Conservation (phyloP, 2,888 invertebrate genomes). For the Andrena fulva region DNA sequence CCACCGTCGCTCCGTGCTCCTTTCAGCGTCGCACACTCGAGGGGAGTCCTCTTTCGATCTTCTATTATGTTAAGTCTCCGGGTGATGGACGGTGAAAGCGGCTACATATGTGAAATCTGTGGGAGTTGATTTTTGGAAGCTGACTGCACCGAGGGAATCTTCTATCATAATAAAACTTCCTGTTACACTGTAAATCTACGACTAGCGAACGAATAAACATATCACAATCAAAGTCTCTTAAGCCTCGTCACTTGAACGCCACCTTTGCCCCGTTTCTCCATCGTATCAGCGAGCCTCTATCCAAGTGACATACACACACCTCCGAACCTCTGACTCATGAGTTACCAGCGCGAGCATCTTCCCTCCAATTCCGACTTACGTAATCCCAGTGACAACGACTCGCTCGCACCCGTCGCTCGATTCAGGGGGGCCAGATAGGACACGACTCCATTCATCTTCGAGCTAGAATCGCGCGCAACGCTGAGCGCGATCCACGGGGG, state of each 20-base stretch:
- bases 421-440: background rate
- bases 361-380: background rate
- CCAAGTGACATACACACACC: background rate
- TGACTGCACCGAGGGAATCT: too few species aligned
- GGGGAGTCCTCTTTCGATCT: background rate
- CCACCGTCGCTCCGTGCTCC: background rate
- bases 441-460: constrained; percentile 10
- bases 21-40: background rate
- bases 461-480: background rate
- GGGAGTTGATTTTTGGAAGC: too few species aligned
- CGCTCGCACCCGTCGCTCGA: background rate
- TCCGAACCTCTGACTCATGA: background rate
- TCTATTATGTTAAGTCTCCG: background rate
- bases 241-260: background rate
- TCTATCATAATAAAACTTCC: too few species aligned
- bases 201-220: too few species aligned
- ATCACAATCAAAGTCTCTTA: background rate
- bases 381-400: background rate
- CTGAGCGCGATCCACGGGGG: background rate
- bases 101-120: background rate
- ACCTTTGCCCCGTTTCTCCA: background rate
- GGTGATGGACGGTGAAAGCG: background rate
- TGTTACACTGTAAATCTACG: too few species aligned
- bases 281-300: background rate
- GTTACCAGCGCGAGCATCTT: background rate